Evolutionary conservation across 2,888 invertebrate species (phyloP).

Genomic region (Formica aserva): DNA sequence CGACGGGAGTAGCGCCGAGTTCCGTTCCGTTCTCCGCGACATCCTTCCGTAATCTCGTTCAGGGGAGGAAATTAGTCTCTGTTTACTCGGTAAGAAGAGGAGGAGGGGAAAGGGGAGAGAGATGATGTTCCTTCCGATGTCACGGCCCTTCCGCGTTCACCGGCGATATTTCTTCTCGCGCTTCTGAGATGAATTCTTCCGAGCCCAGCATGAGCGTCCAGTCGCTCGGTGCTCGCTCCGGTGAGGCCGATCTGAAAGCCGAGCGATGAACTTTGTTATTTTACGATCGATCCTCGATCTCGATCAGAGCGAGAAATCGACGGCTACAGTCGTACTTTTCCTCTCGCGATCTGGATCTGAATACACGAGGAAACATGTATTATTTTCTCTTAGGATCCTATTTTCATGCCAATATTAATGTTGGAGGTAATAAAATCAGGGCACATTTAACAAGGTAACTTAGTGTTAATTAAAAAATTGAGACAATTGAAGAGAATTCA

Average conservation of each 20-base stretch:
- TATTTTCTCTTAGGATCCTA: not conserved
- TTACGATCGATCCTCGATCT: slow-evolving; percentile 29
- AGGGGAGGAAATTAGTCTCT: not conserved
- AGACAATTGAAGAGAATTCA: not conserved
- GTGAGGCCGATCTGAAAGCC: slow-evolving; percentile 65
- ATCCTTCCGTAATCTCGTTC: slow-evolving; percentile 52
- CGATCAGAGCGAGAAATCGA: not conserved
- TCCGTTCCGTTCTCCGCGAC: slow-evolving; percentile 55
- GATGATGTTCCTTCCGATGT: slow-evolving; percentile 33
- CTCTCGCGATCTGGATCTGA: slow-evolving; percentile 19
- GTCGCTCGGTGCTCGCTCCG: slow-evolving; percentile 57
- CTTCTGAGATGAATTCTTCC: slow-evolving; percentile 63
- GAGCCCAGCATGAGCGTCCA: slow-evolving; percentile 71
- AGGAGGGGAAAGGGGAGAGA: not conserved
- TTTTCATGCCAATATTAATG: not conserved
- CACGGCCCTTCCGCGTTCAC: slow-evolving; percentile 26
- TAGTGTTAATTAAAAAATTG: not conserved
- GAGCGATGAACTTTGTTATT: slow-evolving; percentile 56
- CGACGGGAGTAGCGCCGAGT: slow-evolving; percentile 44
- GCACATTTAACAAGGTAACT: not conserved
- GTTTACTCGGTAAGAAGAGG: slow-evolving; percentile 17
- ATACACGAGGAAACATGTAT: not conserved
- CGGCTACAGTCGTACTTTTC: slow-evolving; percentile 5
- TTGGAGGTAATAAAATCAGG: not conserved
- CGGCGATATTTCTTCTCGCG: slow-evolving; percentile 57